Evolutionary conservation across 2,113 vertebrate species (phyloP).

Genomic region (Ailurus styani): DNA sequence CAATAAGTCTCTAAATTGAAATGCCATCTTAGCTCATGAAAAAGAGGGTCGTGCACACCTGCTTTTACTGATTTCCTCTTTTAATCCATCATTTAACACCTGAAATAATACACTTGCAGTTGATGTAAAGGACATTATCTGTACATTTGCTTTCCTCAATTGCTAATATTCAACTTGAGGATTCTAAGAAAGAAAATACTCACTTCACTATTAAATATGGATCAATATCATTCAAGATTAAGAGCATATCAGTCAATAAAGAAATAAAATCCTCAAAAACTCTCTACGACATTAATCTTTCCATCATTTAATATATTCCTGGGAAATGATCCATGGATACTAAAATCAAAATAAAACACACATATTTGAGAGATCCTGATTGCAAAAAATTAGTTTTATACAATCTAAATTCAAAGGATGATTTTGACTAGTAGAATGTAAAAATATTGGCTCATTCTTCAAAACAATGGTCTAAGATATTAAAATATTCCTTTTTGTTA

Average conservation of each 20-base stretch:
- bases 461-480: not conserved
- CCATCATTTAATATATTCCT: conserved; percentile 25
- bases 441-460: conserved; percentile 43
- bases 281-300: conserved; percentile 11
- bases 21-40: not conserved
- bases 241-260: conserved; percentile 20
- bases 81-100: conserved; percentile 19
- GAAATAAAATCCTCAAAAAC: conserved; percentile 51
- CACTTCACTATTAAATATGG: conserved; percentile 36
- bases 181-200: conserved; percentile 16
- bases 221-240: conserved; percentile 50
- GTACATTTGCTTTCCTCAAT: not conserved
- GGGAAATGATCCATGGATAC: conserved; percentile 40
- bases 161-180: not conserved
- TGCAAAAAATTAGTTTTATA: conserved; percentile 9
- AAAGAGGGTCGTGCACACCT: not conserved
- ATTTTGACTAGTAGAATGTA: not conserved
- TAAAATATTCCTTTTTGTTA: not conserved
- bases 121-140: not conserved
- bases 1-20: not conserved
- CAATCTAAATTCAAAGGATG: not conserved
- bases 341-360: conserved; percentile 42
- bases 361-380: not conserved
- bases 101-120: not conserved
- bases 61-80: not conserved